phyloP scores from a whole-genome alignment of 2,888 invertebrate genomes.

The Nezara viridula region DNA sequence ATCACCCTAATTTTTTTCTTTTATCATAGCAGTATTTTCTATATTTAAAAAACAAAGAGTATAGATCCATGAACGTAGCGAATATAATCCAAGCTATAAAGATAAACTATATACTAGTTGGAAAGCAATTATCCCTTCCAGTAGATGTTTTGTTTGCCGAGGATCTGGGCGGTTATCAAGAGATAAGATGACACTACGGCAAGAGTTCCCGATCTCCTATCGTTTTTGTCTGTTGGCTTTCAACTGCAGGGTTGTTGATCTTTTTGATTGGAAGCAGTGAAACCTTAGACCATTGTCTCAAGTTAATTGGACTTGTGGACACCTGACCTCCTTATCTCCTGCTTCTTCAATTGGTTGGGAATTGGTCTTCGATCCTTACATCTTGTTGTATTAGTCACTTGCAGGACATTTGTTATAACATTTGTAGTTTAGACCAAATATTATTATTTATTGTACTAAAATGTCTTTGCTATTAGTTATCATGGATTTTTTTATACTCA shows the following conservation, averaged over 20 bases:
- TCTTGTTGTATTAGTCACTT: neutral
- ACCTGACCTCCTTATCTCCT: slow-evolving; percentile 6
- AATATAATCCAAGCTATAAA: neutral
- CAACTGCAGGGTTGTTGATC: neutral
- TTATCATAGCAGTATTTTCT: too few species aligned
- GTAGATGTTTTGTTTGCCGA: neutral
- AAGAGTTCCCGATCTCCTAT: neutral
- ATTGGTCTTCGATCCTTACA: slow-evolving; percentile 13
- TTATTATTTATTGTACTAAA: too few species aligned
- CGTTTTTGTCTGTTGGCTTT: neutral
- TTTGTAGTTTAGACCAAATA: neutral
- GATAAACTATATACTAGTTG: neutral
- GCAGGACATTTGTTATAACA: neutral
- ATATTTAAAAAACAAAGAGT: too few species aligned
- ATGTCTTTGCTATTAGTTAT: too few species aligned
- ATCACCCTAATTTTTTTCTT: too few species aligned
- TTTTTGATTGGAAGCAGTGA: neutral
- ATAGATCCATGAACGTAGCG: too few species aligned
- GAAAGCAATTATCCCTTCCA: neutral
- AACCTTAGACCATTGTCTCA: slow-evolving; percentile 12
- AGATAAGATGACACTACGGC: neutral
- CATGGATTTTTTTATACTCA: too few species aligned
- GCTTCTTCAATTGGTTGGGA: neutral
- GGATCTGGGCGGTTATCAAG: neutral
- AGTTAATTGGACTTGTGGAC: slow-evolving; percentile 28